Evolutionary conservation across 2,797 vertebrate species (phyloP).

Genomic region (Lithobates pipiens): DNA sequence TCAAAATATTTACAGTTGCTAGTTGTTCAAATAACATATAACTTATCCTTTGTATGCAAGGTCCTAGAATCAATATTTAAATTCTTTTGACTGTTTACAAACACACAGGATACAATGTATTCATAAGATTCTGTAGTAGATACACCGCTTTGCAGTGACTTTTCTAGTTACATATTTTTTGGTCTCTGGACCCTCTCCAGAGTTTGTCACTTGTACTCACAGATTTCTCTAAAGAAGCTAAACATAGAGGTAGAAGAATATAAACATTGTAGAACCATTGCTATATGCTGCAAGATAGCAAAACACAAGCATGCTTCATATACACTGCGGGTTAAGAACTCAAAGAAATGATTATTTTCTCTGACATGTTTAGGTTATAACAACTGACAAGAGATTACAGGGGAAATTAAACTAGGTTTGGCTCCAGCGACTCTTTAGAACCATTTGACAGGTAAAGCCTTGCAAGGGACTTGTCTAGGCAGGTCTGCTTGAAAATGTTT

Average conservation of each 20-base stretch:
- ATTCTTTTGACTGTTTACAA: neutral
- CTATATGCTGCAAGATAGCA: neutral
- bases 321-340: neutral
- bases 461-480: slow-evolving; percentile 38
- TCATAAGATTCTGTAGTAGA: too few relatives aligned
- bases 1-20: neutral
- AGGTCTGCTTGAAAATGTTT: slow-evolving; percentile 24
- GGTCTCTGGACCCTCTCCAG: too few relatives aligned
- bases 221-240: too few relatives aligned
- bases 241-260: neutral
- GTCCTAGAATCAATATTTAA: neutral
- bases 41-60: neutral
- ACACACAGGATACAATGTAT: too few relatives aligned
- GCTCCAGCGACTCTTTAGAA: neutral
- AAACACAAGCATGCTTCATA: neutral
- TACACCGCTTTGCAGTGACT: too few relatives aligned
- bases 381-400: slow-evolving; percentile 18
- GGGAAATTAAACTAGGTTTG: slow-evolving; percentile 4
- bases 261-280: too few relatives aligned
- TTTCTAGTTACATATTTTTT: too few relatives aligned
- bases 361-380: slow-evolving; percentile 14
- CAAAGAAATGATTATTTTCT: neutral
- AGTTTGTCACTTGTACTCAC: too few relatives aligned
- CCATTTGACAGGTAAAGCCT: slow-evolving; percentile 15
- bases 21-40: neutral